A percentile compares a stretch with the other conserved stretches of the same genome.
Evolutionary conservation across 2,113 vertebrate species (phyloP).

Genomic region (Onychostruthus taczanowskii): DNA sequence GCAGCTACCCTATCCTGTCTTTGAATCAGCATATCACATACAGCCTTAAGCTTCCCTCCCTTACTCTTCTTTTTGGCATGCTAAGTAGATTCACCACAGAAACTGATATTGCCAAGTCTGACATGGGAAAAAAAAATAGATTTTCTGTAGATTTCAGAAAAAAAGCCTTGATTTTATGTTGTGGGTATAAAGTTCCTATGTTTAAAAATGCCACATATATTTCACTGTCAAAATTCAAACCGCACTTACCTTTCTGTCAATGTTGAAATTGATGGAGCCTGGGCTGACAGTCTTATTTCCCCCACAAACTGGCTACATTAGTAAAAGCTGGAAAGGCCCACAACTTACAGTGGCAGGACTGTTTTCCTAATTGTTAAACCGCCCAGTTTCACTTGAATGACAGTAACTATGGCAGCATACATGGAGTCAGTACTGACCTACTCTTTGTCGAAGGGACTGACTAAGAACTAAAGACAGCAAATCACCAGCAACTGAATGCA

Average conservation of each 20-base stretch:
- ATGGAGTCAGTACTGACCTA: background rate
- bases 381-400: background rate
- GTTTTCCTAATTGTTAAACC: accelerated
- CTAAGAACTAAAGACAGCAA: background rate
- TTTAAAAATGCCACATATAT: background rate
- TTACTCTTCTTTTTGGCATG: background rate
- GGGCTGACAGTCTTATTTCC: background rate
- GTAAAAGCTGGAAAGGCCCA: background rate
- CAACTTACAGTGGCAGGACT: background rate
- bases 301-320: background rate
- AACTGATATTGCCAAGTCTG: background rate
- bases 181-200: background rate
- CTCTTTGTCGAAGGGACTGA: background rate
- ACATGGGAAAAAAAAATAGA: background rate
- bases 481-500: background rate
- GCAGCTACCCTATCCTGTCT: background rate
- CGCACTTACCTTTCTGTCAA: background rate
- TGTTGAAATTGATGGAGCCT: background rate
- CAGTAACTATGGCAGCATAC: background rate
- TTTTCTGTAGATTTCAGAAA: background rate
- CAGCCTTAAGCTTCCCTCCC: background rate
- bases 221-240: background rate
- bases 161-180: background rate
- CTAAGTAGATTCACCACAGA: background rate
- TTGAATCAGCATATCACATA: background rate